Conservation (phyloP, 1,140 invertebrate genomes). For the Helicoverpa armigera region DNA sequence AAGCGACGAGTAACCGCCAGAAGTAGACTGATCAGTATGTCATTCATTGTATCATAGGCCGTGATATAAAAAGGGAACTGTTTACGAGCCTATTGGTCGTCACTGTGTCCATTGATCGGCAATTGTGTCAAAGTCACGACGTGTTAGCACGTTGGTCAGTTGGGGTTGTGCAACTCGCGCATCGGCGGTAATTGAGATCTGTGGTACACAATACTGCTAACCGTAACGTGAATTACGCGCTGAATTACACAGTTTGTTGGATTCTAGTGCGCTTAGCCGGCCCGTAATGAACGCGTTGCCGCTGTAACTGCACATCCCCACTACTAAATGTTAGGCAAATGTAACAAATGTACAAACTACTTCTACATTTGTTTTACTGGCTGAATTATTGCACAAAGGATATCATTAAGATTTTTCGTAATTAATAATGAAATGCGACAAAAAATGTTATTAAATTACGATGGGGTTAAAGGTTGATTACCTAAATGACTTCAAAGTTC, state of each 20-base stretch:
- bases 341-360: neutral
- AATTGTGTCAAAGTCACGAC: slow-evolving; percentile 83
- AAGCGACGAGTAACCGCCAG: slow-evolving; percentile 4
- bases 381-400: neutral
- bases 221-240: slow-evolving; percentile 30
- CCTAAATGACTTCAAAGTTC: neutral
- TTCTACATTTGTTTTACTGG: neutral
- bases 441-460: too few relatives aligned
- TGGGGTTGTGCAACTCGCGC: slow-evolving; percentile 64
- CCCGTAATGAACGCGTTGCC: slow-evolving; percentile 21
- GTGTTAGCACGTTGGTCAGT: slow-evolving; percentile 72
- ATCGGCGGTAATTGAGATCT: slow-evolving; percentile 64
- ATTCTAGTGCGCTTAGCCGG: slow-evolving; percentile 1
- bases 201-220: slow-evolving; percentile 33
- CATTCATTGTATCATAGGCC: slow-evolving; percentile 43
- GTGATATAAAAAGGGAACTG: slow-evolving; percentile 44
- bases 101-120: slow-evolving; percentile 69
- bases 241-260: slow-evolving; percentile 37
- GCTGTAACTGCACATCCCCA: neutral
- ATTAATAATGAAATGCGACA: neutral
- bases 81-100: slow-evolving; percentile 57
- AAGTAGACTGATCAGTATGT: slow-evolving; percentile 29
- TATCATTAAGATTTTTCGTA: neutral
- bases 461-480: too few relatives aligned
- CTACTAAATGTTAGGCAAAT: neutral